Conservation (phyloP, 2,888 invertebrate species). For the Spodoptera littoralis region DNA sequence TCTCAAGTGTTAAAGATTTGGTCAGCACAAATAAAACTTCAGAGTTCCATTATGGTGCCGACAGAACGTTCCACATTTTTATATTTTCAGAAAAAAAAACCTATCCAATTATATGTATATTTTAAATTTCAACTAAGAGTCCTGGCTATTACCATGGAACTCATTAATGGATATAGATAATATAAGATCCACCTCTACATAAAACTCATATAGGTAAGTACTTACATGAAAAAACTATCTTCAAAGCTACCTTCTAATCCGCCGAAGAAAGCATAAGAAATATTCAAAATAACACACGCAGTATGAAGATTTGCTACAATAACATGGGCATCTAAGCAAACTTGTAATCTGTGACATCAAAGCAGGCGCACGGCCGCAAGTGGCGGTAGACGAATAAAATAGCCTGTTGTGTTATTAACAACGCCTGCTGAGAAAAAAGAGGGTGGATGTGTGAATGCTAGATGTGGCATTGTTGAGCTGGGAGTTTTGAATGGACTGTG, state of each 20-base stretch:
- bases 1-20: too few relatives aligned
- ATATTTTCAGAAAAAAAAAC: too few relatives aligned
- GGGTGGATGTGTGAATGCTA: conserved; percentile 63
- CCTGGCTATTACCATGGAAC: too few relatives aligned
- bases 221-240: conserved; percentile 3
- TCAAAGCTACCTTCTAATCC: conserved; percentile 16
- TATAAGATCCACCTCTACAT: too few relatives aligned
- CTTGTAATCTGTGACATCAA: conserved; percentile 85
- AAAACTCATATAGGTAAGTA: too few relatives aligned
- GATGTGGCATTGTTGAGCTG: conserved; percentile 58
- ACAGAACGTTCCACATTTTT: too few relatives aligned
- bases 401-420: conserved; percentile 88
- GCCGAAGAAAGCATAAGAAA: too few relatives aligned
- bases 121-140: too few relatives aligned
- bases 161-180: too few relatives aligned
- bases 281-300: conserved; percentile 17
- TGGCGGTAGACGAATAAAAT: conserved; percentile 84
- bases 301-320: conserved; percentile 42
- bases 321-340: conserved; percentile 68
- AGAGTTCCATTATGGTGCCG: too few relatives aligned
- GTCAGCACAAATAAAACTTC: too few relatives aligned
- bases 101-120: too few relatives aligned
- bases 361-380: conserved; percentile 83
- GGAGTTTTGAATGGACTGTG: background rate
- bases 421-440: conserved; percentile 76